Base-by-base conservation (phyloP, 2,113 vertebrate species). In the Phalacrocorax aristotelis region DNA sequence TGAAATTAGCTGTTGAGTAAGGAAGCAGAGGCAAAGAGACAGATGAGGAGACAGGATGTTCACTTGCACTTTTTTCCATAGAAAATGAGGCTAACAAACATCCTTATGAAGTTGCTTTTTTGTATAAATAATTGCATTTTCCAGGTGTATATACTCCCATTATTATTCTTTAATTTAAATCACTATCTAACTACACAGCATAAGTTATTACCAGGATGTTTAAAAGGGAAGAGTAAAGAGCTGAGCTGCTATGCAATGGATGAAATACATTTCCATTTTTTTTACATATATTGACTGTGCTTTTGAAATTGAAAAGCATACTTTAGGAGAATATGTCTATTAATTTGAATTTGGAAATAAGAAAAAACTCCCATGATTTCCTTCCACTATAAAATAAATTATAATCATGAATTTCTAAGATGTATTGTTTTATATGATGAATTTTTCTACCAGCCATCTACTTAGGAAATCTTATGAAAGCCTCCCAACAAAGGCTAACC, bases 291-390 rank as follows among this genome's bases (percentile, higher is more conserved):
- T 90, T 74, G 82, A 96, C 92, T 87, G 86, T 90, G 20, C 11
- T 32, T 78, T 92, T 92, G 49, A 88, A 94, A 90, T 44, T 66
- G 70, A 87, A 76, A 89, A 90, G 61, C 17, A 7, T 71, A 52
- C 55, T 61, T 92, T 92, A 86, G 62, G 54, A 83, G 54, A 21
- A 10, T 42, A 77, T 40, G 16, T 66, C 82, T 93, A 86, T 86
- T 95, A 93, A 95, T 93, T 48, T 75, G 34, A 88, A 90, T 86
- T 90, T 83, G 62, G 46, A 93, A 90, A 75, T 62, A 92, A 93
- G 68, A 89, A 90, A 81, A 87, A 82, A 15, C 17, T 58, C 26
- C 77, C 6, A 15, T 78, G 58, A 83, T 90, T 92, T 42, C 29
- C 25, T 84, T 26, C 9, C 20, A n/a, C 29, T 58, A 69, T 27